Evolutionary conservation across 2,888 invertebrate genomes (phyloP), one percentile per base, ranked within the genome.

Genomic region (Tetranychus truncatus): DNA sequence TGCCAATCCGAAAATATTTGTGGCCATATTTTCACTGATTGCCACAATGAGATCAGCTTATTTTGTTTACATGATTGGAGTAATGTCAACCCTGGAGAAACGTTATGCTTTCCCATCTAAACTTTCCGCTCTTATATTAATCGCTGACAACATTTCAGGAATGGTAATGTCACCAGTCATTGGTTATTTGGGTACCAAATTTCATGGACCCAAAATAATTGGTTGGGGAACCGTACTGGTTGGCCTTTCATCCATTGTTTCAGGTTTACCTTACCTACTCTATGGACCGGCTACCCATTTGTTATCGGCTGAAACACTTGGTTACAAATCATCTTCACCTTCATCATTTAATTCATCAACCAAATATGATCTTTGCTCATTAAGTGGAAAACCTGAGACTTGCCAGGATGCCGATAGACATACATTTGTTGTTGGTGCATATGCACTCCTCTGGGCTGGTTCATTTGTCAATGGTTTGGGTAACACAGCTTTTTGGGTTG

Each of bases 381-480:
- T 55, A 9, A 75, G 72, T 9, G 45, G 15, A 9, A 65, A 74
- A 65, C 18, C 11, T 15, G 76, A 24, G 66, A 45, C 45, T 72
- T 78, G 71, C 66, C 65, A 15, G 2, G 75, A 71, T 20, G 45
- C 45, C 15, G 74, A 75, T 1, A 4, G 15, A 45, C 34, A 76
- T 1, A 75, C 76, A 4, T 76, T 77, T 74, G 67, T 73, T 44
- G 74, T 76, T 11, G 79, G 77, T 46, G 77, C 77, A 1, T 34
- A 75, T 20, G 66, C 77, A 15, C 20, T 73, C 11, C 55, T 79
- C 11, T 77, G 78, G 67, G 6, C 77, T 7, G 78, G 77, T 1
- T 77, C 75, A 75, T 79, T 78, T 45, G 20, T 79, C 1, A 78
- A 77, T 72, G 79, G 79, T 15, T 75, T 79, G 55, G 79, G 79